Evolutionary conservation across 2,888 invertebrate genomes (phyloP).

Genomic region (Drosophila paramelanica): DNA sequence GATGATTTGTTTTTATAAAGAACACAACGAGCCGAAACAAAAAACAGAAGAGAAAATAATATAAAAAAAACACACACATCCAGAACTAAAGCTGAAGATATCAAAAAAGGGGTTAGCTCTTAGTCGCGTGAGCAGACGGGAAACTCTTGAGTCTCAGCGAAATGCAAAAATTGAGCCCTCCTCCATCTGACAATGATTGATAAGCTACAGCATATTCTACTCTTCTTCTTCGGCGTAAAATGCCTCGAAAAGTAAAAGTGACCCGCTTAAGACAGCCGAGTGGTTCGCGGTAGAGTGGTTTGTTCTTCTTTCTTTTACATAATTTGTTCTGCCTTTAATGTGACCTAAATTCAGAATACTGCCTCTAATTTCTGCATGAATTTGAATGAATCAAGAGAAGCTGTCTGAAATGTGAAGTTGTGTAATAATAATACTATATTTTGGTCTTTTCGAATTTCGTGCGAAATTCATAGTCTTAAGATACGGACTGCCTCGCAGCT

Average conservation of each 20-base stretch:
- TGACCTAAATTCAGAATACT: slow-evolving; percentile 36
- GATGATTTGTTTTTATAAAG: slow-evolving; percentile 65
- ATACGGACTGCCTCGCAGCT: no score
- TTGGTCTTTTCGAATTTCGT: no score
- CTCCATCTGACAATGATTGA: slow-evolving; percentile 82
- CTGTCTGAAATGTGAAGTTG: not conserved
- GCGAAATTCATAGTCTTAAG: no score
- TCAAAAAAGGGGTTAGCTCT: slow-evolving; percentile 43
- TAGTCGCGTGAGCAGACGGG: slow-evolving; percentile 36
- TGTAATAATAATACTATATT: not conserved
- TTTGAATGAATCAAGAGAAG: slow-evolving; percentile 1
- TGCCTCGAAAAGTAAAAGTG: slow-evolving; percentile 78
- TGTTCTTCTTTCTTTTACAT: slow-evolving; percentile 22
- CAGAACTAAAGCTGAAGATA: slow-evolving; percentile 31
- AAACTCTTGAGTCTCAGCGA: slow-evolving; percentile 53
- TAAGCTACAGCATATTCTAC: slow-evolving; percentile 76
- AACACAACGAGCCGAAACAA: slow-evolving; percentile 21
- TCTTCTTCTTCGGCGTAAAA: slow-evolving; percentile 59
- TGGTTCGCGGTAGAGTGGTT: slow-evolving; percentile 19
- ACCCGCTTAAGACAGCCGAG: slow-evolving; percentile 51
- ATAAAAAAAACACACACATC: not conserved
- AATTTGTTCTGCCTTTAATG: slow-evolving; percentile 32
- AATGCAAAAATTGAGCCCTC: slow-evolving; percentile 63
- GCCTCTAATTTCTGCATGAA: not conserved
- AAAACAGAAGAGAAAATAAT: slow-evolving; percentile 9